Percentiles rank a stretch among this genome's conserved stretches.
Evolutionary conservation across 2,888 invertebrate species (phyloP).

Genomic region (Chydorus sphaericus): DNA sequence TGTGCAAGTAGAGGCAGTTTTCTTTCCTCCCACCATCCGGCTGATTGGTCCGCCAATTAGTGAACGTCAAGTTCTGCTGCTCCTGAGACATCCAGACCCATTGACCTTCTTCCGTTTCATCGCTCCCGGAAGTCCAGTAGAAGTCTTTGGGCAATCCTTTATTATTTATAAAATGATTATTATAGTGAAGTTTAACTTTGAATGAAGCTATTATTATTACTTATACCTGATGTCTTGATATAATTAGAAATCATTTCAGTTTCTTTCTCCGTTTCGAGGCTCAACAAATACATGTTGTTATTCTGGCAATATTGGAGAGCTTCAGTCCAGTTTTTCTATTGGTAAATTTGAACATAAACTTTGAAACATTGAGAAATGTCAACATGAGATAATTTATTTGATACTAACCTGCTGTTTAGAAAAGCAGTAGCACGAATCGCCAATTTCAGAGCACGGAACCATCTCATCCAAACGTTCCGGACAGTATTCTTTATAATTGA

Average conservation of each 20-base stretch:
- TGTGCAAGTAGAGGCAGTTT: not conserved
- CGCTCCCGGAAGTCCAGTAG: not conserved
- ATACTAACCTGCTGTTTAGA: constrained; percentile 4
- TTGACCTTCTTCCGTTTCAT: not conserved
- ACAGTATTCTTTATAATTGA: constrained; percentile 1
- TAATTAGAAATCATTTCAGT: not conserved
- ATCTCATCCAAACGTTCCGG: not conserved
- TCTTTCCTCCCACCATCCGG: constrained; percentile 1
- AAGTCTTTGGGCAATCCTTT: not conserved
- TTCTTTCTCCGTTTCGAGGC: not conserved
- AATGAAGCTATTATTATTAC: not conserved
- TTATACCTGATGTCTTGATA: not conserved
- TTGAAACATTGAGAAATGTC: not conserved
- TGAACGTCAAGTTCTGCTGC: not conserved
- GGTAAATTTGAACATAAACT: not conserved
- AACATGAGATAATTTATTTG: not conserved
- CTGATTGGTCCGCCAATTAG: not conserved
- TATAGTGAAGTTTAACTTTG: too few species aligned
- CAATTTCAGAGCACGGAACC: not conserved
- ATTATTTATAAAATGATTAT: too few species aligned
- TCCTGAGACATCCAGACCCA: not conserved
- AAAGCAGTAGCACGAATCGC: not conserved
- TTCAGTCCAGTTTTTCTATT: not conserved
- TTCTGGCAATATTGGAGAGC: not conserved
- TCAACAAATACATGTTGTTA: not conserved